A percentile compares a stretch with the other conserved stretches of the same genome.
These are phyloP conservation scores for Nemotelus pantherinus DNA, from an alignment of 2,888 invertebrate species.

Conservation along the genomic window DNA sequence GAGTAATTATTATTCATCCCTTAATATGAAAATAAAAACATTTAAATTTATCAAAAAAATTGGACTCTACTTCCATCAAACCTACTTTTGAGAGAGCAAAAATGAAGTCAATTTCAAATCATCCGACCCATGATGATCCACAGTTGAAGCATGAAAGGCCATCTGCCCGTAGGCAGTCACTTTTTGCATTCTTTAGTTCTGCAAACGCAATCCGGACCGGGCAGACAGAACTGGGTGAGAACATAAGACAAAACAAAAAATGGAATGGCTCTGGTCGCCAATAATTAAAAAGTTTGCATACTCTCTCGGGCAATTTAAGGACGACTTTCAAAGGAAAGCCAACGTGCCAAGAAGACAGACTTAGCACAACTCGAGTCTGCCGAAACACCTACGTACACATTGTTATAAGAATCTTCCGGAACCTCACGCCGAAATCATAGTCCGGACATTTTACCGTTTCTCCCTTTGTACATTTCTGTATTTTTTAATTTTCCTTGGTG, in stretches of 20 bases:
- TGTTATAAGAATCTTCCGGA: constrained; percentile 2
- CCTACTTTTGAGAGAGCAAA: too few relatives aligned
- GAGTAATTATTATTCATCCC: too few relatives aligned
- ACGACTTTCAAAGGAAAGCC: constrained; percentile 34
- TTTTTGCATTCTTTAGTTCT: too few relatives aligned
- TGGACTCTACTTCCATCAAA: too few relatives aligned
- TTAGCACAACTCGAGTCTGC: constrained; percentile 5
- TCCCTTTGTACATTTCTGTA: constrained; percentile 4
- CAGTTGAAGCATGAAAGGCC: too few relatives aligned
- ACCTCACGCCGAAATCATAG: constrained; percentile 11
- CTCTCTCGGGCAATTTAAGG: constrained; percentile 22
- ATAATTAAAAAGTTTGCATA: constrained; percentile 43
- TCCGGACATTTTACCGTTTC: constrained; percentile 30
- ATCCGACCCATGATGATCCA: too few relatives aligned
- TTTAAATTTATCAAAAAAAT: too few relatives aligned
- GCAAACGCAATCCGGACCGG: too few relatives aligned
- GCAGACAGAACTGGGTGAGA: too few relatives aligned
- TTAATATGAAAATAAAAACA: too few relatives aligned
- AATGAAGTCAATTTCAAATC: too few relatives aligned
- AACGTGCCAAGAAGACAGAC: constrained; percentile 2
- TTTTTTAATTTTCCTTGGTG: constrained; percentile 1
- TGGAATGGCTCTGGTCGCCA: constrained; percentile 1
- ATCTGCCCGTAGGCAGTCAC: too few relatives aligned
- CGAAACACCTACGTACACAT: constrained; percentile 15
- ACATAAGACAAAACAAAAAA: neutral